These are phyloP conservation scores for Dasypogon diadema DNA, from an alignment of 2,888 invertebrate species.

Conservation along the genomic window DNA sequence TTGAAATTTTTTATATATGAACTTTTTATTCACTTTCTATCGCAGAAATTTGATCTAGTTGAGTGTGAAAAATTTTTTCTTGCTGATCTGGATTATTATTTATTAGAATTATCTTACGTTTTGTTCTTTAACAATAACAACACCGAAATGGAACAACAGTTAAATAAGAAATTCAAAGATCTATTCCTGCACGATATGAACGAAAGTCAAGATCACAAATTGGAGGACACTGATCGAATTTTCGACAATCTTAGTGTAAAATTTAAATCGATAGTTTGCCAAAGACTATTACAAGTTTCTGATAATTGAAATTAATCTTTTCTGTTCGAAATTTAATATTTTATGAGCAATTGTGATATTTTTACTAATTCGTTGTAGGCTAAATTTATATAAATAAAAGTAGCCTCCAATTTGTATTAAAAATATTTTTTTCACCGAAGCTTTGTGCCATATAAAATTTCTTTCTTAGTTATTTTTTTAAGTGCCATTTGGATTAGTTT, in stretches of 20 bases:
- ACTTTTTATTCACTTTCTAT: constrained; percentile 66
- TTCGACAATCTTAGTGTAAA: constrained; percentile 67
- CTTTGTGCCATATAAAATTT: constrained; percentile 16
- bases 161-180: constrained; percentile 55
- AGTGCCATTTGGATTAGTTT: constrained; percentile 33
- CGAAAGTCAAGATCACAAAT: constrained; percentile 58
- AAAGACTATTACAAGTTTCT: constrained; percentile 58
- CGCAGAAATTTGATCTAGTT: constrained; percentile 64
- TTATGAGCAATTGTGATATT: constrained; percentile 18
- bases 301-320: constrained; percentile 19
- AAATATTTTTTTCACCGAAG: constrained; percentile 13
- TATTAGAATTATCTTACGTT: constrained; percentile 67
- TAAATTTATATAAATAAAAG: not conserved
- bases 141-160: constrained; percentile 58
- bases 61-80: constrained; percentile 67
- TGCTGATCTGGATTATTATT: constrained; percentile 67
- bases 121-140: constrained; percentile 67
- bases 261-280: constrained; percentile 68
- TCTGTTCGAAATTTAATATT: not conserved
- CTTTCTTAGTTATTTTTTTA: not conserved
- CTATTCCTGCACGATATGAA: constrained; percentile 46
- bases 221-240: constrained; percentile 67
- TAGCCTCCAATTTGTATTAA: not conserved
- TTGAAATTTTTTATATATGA: constrained; percentile 68
- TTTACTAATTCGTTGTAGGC: not conserved